Base-by-base conservation (phyloP, 2,797 vertebrate species). In the Coilia nasus region DNA sequence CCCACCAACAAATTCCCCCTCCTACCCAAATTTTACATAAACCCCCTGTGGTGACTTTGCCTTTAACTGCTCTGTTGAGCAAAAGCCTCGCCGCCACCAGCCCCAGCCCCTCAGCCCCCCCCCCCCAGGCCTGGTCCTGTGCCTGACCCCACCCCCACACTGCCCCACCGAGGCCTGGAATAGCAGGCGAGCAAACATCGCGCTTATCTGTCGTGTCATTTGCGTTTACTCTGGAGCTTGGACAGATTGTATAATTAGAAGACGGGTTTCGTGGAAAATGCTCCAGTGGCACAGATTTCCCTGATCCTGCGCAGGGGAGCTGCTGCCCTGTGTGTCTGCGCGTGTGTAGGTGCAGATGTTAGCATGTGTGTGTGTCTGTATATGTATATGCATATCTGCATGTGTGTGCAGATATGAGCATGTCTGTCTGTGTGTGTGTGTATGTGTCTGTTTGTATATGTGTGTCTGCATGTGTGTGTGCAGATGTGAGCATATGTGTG, bases 191-290 rank as follows among this genome's bases (percentile, higher is more conserved):
- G 90, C 88, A 92, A 93, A 88, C 92, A 93, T 84, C 87, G 91
- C 91, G 91, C 89, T 90, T 94, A 91, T 93, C 91, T 91, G 87
- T 92, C 50, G 17, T 92, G 92, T 92, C 89, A 89, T 83, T 90
- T 89, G 6, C 60, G 88, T 95, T 94, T 93, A 86, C 93, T 91
- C 90, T 93, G 86, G 85, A 89, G 71, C 46, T 54, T 62, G 78
- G 15, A 86, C 84, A 89, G 93, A 94, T 93, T 94, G 89, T 82
- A 60, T 94, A 85, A 92, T 86, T 62, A 88, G 93, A 95, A 95
- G n/a, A 83, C n/a, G 28, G 64, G 62, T 83, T 95, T 94, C 93
- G 84, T 81, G 88, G 95, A 93, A 95, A 90, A 89, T 15, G 23
- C 46, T 25, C 85, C 83, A 10, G 28, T 89, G 91, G 88, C 86